phyloP scores from a whole-genome alignment of 2,888 invertebrate genomes.

The Phragmatobia fuliginosa region DNA sequence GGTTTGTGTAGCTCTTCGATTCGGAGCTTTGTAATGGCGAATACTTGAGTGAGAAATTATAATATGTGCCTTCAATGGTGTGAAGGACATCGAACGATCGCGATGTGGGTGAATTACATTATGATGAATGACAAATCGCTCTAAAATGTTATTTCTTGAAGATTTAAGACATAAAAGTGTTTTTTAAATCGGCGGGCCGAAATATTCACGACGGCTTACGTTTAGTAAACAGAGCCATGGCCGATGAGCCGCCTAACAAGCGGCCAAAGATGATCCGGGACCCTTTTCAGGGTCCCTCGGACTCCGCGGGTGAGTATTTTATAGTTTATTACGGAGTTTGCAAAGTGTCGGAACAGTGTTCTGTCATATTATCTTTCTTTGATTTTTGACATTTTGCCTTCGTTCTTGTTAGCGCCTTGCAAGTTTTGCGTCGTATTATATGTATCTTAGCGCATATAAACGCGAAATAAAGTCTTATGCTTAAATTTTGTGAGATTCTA shows the following conservation, averaged over 20 bases:
- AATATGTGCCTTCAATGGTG: constrained; percentile 93
- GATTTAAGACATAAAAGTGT: constrained; percentile 85
- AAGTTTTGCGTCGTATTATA: constrained; percentile 85
- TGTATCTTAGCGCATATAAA: constrained; percentile 60
- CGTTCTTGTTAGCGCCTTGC: constrained; percentile 80
- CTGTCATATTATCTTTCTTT: constrained; percentile 82
- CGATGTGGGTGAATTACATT: constrained; percentile 88
- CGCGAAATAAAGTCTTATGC: constrained; percentile 36
- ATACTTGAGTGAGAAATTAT: constrained; percentile 90
- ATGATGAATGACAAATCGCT: constrained; percentile 85
- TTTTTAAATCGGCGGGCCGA: constrained; percentile 87
- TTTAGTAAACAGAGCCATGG: constrained; percentile 93
- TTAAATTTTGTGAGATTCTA: constrained; percentile 26
- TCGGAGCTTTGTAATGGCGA: constrained; percentile 93
- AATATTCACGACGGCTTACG: constrained; percentile 88
- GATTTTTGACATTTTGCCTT: constrained; percentile 82
- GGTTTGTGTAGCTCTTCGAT: constrained; percentile 89
- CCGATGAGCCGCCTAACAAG: constrained; percentile 98
- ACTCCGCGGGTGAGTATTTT: constrained; percentile 91
- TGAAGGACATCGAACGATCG: constrained; percentile 90
- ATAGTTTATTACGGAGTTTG: constrained; percentile 71
- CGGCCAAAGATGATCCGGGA: constrained; percentile 96
- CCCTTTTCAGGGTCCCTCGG: constrained; percentile 93
- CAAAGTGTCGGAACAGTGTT: constrained; percentile 71
- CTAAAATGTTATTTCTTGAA: constrained; percentile 85